Evolutionary conservation across 2,797 vertebrate species (phyloP), one percentile per base, ranked within the genome.

Genomic region (Meda fulgida): DNA sequence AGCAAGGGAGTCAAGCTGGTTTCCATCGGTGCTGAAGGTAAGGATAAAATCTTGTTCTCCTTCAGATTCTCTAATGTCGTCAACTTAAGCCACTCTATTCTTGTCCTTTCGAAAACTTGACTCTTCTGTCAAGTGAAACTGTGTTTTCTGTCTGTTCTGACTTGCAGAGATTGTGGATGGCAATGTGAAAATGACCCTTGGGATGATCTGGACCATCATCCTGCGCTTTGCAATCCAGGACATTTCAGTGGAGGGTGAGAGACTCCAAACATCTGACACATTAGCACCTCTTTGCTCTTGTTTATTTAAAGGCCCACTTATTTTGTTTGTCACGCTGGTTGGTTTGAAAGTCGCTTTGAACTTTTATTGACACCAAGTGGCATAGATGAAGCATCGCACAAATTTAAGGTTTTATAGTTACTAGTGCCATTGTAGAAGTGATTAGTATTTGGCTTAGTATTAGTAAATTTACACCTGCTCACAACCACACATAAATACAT

Each of bases 161-260:
- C 13, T 43, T 77, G 23, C 92, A 98, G 97, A 98, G 92, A 97
- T 98, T 11, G 96, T 97, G 4, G 97, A 97, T 0, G 97, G 97
- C 69, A 98, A 97, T 43, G 93, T 92, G 90, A 98, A 97, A 94
- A 97, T 98, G 97, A 97, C 97, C 31, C 92, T 97, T 53, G 97
- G 97, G 85, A 97, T 98, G 97, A 97, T 97, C 93, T 98, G 97
- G 97, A 98, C 97, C 91, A 98, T 98, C 94, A 97, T 97, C 88
- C 95, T 97, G 78, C 96, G 97, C 81, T 98, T 97, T 4, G 97
- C 97, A 90, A 98, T 98, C 92, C 97, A 98, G 93, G 97, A 97
- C 91, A 98, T 97, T 92, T 97, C 97, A 29, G 97, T 98, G 87
- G 97, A 98, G 93, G 96, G 97, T 97, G 72, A 75, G 75, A 13